Conservation (phyloP, 35 echinoderm and acorn worm genomes). For the Amphiura filiformis region DNA sequence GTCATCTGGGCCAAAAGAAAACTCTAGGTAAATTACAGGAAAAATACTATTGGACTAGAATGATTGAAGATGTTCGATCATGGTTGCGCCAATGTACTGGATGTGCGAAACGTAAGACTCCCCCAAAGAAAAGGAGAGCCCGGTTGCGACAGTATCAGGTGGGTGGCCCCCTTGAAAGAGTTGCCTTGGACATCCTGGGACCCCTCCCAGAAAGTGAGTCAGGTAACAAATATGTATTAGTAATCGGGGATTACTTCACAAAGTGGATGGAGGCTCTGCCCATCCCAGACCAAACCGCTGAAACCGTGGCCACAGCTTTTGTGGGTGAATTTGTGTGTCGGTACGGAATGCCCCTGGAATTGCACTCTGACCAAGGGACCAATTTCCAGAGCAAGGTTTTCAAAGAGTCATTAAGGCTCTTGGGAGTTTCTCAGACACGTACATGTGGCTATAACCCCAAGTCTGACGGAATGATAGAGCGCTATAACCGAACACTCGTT, state of each 20-base stretch:
- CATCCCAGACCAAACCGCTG: conserved; percentile 63
- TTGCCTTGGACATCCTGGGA: conserved; percentile 63
- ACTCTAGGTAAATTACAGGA: conserved; percentile 12
- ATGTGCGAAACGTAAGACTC: conserved; percentile 36
- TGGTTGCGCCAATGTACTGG: neutral
- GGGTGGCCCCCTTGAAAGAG: conserved; percentile 54
- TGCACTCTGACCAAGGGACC: conserved; percentile 66
- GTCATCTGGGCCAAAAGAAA: conserved; percentile 24
- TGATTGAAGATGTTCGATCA: conserved; percentile 28
- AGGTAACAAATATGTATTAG: conserved; percentile 62
- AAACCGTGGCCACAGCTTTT: conserved; percentile 28
- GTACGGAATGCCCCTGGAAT: conserved; percentile 35
- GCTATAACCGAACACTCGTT: conserved; percentile 38
- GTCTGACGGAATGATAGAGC: conserved; percentile 50
- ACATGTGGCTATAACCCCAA: conserved; percentile 42
- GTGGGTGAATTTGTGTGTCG: conserved; percentile 49
- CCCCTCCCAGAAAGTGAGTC: conserved; percentile 52
- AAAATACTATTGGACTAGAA: conserved; percentile 31
- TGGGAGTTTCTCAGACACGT: conserved; percentile 65
- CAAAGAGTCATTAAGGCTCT: conserved; percentile 29
- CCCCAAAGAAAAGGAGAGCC: conserved; percentile 19
- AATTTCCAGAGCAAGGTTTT: conserved; percentile 60
- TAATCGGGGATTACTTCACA: conserved; percentile 66
- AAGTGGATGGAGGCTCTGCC: conserved; percentile 67
- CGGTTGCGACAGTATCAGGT: conserved; percentile 35